Conservation (phyloP, 2,888 invertebrate species). For the Scrobipalpa costella region DNA sequence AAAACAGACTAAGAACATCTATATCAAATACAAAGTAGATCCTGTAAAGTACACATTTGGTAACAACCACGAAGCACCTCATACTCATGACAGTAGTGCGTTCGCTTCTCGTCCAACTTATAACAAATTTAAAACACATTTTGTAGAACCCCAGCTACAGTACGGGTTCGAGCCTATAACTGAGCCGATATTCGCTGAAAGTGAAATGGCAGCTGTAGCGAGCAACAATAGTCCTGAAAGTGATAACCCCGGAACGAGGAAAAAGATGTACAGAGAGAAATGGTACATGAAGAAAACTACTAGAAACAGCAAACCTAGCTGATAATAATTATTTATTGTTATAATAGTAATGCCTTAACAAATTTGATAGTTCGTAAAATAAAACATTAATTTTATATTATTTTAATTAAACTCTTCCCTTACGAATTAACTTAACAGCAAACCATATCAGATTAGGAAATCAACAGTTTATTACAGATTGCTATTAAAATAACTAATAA, state of each 20-base stretch:
- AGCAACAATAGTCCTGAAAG: conserved; percentile 66
- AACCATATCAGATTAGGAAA: no score
- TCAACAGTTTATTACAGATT: no score
- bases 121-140: conserved; percentile 59
- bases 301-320: conserved; percentile 62
- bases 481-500: no score
- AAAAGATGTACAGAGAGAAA: conserved; percentile 74
- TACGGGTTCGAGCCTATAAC: conserved; percentile 74
- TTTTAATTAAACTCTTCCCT: conserved; percentile 27
- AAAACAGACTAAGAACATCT: conserved; percentile 52
- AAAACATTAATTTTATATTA: conserved; percentile 31
- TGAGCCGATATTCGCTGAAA: conserved; percentile 61
- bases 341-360: conserved; percentile 36
- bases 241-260: conserved; percentile 66
- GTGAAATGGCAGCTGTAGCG: conserved; percentile 70
- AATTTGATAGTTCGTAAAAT: conserved; percentile 42
- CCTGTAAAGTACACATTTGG: conserved; percentile 58
- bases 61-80: conserved; percentile 56
- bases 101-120: conserved; percentile 55
- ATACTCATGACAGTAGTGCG: conserved; percentile 60
- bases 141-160: conserved; percentile 74
- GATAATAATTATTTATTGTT: conserved; percentile 67
- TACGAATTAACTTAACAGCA: conserved; percentile 13
- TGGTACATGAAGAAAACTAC: conserved; percentile 74
- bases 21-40: conserved; percentile 54